Base-by-base conservation (phyloP, 2,113 vertebrate species). In the Cheirogaleus medius region DNA sequence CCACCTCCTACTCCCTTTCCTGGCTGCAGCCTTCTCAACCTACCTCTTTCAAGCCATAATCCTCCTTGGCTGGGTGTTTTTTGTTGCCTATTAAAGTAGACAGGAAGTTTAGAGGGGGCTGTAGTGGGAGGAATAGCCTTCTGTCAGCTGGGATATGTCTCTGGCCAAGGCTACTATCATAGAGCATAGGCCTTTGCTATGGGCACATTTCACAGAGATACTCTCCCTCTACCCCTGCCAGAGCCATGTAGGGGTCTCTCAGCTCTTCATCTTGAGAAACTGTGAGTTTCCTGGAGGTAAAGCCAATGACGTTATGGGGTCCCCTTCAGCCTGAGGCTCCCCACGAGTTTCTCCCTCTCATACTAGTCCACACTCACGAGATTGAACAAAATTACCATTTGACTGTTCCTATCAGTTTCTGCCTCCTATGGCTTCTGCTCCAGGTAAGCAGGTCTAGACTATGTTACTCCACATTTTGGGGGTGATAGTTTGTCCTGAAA, bases 261-360 rank as follows among this genome's bases (percentile, higher is more conserved):
- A 49, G 11, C 21, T 20, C 60, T 78, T 71, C 34, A 18, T 29
- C 13, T 64, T 47, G 42, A 84, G 37, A 69, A 84, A 1, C 25
- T 71, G 12, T 6, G 49, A 25, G 32, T 58, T 63, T 83, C 47
- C 47, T 92, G 44, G 25, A 91, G 23, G n/a, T 14, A 25, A 91
- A 77, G n/a, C 32, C 13, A 52, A 6, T 6, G 27, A 49, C 11
- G 6, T 7, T 0, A 1, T 17, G 32, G 13, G 18, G 0, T 2
- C 27, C 29, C 0, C 18, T 11, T 23, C 11, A 14, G 56, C 37
- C 8, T 14, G 4, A 12, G 9, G 11, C 15, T 47, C 17, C 21
- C 4, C 14, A 2, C 5, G 10, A 47, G 7, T 17, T 32, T 56
- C 71, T 84, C 11, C 15, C 6, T 56, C 14, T 66, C 37, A 13